Evolutionary conservation across 2,113 vertebrate genomes (phyloP), one percentile per base, ranked within the genome.

Genomic region (Colistium nudipinnis): DNA sequence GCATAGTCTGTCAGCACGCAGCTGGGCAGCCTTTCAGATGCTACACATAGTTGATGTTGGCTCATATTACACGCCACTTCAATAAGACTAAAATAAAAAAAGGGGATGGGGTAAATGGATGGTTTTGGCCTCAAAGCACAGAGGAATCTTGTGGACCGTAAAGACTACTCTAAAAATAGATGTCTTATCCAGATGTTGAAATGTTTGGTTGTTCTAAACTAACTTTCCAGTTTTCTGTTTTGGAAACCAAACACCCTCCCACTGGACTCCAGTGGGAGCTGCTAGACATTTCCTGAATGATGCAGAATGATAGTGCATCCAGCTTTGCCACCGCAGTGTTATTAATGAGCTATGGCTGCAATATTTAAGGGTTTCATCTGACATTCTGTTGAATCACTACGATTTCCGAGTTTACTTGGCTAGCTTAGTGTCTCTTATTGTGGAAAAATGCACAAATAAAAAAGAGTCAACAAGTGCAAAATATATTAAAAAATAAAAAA

Each of bases 1-100:
- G 19, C 39, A 3, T 22, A 79, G 85, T 81, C 74, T 87, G 83
- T 64, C 24, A 52, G 35, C 77, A 65, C 64, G 55, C 78, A 75
- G 80, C 74, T 84, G 70, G 49, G 43, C 64, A 65, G 68, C 36
- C 45, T 6, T n/a, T 14, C 47, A 17, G 45, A 17, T 0, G 62
- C 56, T 64, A 19, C 47, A 16, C 48, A 68, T 30, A 38, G 0
- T 30, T 49, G 7, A 11, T 6, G 6, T 1, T 39, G 33, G 0
- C 14, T 45, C 8, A 13, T 14, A n/a, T 22, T 0, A 7, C 27
- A 44, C 14, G 16, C 7, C 24, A 25, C 12, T 13, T 4, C 12
- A 19, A 14, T 35, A 25, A 24, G 69, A 30, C 39, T 35, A 31
- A 36, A 33, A 41, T 13, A 22, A 63, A 22, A 43, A 16, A 16